phyloP scores from a whole-genome alignment of 2,113 vertebrate species.

The Crotophaga sulcirostris region DNA sequence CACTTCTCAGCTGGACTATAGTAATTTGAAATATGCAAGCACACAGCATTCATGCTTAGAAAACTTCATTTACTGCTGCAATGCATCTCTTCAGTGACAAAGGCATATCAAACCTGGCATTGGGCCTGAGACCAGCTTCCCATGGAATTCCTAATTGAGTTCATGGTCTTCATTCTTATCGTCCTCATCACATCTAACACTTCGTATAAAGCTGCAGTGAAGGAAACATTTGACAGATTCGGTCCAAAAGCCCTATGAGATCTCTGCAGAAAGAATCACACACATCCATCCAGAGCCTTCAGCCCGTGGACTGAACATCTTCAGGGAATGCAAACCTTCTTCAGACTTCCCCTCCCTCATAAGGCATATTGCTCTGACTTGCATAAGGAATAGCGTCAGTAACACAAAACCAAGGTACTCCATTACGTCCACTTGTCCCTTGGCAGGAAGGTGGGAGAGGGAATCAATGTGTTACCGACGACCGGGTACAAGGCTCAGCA shows the following conservation, averaged over 20 bases:
- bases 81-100: constrained; percentile 51
- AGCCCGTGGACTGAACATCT: background rate
- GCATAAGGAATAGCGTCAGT: background rate
- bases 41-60: constrained; percentile 10
- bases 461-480: fast-evolving
- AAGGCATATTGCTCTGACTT: background rate
- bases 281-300: background rate
- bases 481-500: background rate
- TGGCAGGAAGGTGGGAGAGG: background rate
- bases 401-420: background rate
- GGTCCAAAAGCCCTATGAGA: background rate
- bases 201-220: background rate
- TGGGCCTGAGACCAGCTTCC: constrained; percentile 44
- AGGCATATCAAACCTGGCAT: constrained; percentile 42
- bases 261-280: background rate
- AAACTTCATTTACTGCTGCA: constrained; percentile 58
- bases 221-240: background rate
- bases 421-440: background rate
- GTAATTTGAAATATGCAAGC: constrained; percentile 46
- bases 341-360: background rate
- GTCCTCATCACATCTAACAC: constrained; percentile 2
- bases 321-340: background rate
- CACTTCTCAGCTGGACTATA: constrained; percentile 56
- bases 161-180: constrained; percentile 13
- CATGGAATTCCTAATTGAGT: constrained; percentile 40